Base-by-base conservation (phyloP, 2,797 vertebrate genomes). In the Dendrocincla tyrannina region DNA sequence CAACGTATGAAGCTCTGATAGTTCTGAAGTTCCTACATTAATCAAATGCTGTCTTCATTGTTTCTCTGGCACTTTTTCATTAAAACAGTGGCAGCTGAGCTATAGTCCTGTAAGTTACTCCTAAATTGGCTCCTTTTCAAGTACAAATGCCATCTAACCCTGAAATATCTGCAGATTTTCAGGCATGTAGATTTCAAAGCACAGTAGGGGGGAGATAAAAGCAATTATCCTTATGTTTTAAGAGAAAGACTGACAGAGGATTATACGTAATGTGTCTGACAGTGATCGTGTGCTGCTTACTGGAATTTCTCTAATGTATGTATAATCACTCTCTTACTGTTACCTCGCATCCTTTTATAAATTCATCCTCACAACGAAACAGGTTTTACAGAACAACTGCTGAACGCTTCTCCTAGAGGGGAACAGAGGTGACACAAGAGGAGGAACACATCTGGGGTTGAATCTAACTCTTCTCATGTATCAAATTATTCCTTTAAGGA, bases 11-110 rank as follows among this genome's bases (percentile, higher is more conserved):
- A 88, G 14, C 67, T 95, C 62, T 93, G 88, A 92, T 74, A 85
- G 72, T 27, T 73, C 56, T 79, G 66, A 82, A 93, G 28, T 56
- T 88, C 60, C 30, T 30, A 9, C 74, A 91, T 96, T 96, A 91
- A 93, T 97, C 81, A 95, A 93, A 60, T 7, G 18, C 47, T 86
- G 50, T 78, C 88, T 95, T 77, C 27, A 62, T 67, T 78, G 50
- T 85, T 94, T 94, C 60, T 58, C 60, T 44, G 18, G 20, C 42
- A 47, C 5, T 81, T 92, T 72, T 70, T 94, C 63, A 37, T 89
- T 82, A 79, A 87, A 78, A 23, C 5, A 15, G 8, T n/a, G 30
- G 37, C 67, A 80, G 13, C 11, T 81, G 69, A 89, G 19, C 39
- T 64, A 1, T 17, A 70, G 35, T 90, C 24, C 11, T 76, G 2